A percentile compares a stretch with the other conserved stretches of the same genome.
These are phyloP conservation scores for Dermolepida albohirtum DNA, from an alignment of 2,888 invertebrate species.

Conservation along the genomic window DNA sequence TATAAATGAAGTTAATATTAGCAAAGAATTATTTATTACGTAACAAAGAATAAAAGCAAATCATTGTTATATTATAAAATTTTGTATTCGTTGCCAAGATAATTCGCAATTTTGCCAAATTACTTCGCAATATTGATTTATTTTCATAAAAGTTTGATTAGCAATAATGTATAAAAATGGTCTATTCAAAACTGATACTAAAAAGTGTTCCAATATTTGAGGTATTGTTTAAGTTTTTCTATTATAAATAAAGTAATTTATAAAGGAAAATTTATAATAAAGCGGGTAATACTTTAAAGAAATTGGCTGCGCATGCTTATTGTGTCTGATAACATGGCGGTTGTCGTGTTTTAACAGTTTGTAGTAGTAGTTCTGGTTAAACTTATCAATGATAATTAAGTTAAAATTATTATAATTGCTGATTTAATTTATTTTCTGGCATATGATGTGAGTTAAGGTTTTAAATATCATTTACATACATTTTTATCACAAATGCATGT, in stretches of 20 bases:
- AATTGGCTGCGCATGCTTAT: conserved; percentile 49
- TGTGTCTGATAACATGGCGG: conserved; percentile 51
- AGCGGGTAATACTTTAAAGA: conserved; percentile 32
- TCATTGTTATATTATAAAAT: conserved; percentile 42
- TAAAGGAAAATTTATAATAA: conserved; percentile 20
- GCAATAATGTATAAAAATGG: conserved; percentile 4
- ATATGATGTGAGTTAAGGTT: conserved; percentile 50
- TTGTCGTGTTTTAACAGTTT: conserved; percentile 50
- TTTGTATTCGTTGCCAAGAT: conserved; percentile 40
- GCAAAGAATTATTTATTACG: conserved; percentile 35
- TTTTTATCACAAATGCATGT: conserved; percentile 45
- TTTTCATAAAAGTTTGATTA: conserved; percentile 15
- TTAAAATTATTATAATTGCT: conserved; percentile 50
- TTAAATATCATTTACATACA: conserved; percentile 38
- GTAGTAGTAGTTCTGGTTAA: conserved; percentile 52
- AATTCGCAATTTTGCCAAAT: conserved; percentile 42
- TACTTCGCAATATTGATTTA: conserved; percentile 40
- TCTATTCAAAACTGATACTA: not conserved
- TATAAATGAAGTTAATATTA: conserved; percentile 42
- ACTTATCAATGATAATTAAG: conserved; percentile 53
- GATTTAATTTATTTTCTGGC: conserved; percentile 49
- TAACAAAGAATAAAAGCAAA: conserved; percentile 37
- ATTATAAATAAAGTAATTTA: conserved; percentile 1
- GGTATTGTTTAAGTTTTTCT: not conserved
- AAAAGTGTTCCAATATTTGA: not conserved